Evolutionary conservation across 2,888 invertebrate species (phyloP), one percentile per base, ranked within the genome.

Genomic region (Hypselothyrea guttata): DNA sequence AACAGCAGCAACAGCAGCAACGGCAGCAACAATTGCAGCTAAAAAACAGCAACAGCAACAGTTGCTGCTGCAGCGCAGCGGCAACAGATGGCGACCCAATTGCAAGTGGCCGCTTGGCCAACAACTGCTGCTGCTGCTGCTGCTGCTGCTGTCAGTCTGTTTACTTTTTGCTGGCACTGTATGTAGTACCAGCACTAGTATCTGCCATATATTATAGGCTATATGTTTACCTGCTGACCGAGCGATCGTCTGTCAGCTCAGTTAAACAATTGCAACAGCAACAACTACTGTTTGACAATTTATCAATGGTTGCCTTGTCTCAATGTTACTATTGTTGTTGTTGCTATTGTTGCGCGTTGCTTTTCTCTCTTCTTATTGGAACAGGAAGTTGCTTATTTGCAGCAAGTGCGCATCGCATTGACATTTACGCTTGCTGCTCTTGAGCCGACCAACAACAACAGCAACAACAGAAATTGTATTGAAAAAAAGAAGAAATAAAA

Each of bases 371-470:
- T 74, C 83, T 76, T 79, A 79, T 83, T 81, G 77, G 81, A 81
- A 81, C 77, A 79, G 81, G 84, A 81, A 81, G 84, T 83, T 46
- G 72, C 81, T 79, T 75, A 72, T 83, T 81, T 81, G 79, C 74
- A 64, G 76, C 78, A 78, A 82, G 78, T 82, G 78, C 66, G 65
- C 75, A 75, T 75, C 61, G 57, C 78, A 78, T 78, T 82, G 83
- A 82, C 83, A 78, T 78, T 82, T 82, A 61, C 73, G 68, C 66
- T 63, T 46, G 56, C n/a, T n/a, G n/a, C n/a, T n/a, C n/a, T n/a
- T n/a, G n/a, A n/a, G n/a, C n/a, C n/a, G n/a, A n/a, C n/a, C n/a
- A n/a, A n/a, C n/a, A n/a, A n/a, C n/a, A n/a, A n/a, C n/a, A n/a
- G n/a, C n/a, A n/a, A n/a, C n/a, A n/a, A n/a, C n/a, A n/a, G n/a